Evolutionary conservation across 23 tunicate genomes (phyloP).

Genomic region (Halocynthia aurantium): DNA sequence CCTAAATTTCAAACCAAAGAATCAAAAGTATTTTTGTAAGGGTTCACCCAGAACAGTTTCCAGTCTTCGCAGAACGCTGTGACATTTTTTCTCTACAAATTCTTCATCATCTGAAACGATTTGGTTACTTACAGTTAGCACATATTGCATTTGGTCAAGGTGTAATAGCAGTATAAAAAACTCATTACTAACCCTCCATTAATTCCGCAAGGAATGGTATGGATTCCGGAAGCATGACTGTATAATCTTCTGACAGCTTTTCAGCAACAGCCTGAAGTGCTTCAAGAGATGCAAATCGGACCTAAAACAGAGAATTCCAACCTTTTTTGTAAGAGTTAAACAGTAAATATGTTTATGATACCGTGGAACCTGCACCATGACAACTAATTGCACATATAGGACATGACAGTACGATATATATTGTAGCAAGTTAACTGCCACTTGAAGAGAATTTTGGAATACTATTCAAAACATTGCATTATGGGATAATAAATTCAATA

Average conservation of each 20-base stretch:
- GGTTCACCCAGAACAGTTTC: slow-evolving; percentile 65
- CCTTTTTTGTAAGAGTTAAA: background rate
- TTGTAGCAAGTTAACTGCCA: too few relatives aligned
- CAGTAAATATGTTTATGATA: background rate
- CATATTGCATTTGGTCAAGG: background rate
- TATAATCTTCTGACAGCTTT: slow-evolving; percentile 66
- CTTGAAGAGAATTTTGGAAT: too few relatives aligned
- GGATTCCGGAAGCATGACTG: slow-evolving; percentile 59
- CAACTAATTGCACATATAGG: too few relatives aligned
- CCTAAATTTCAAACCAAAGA: background rate
- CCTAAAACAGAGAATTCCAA: slow-evolving; percentile 23
- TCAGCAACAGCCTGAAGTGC: slow-evolving; percentile 40
- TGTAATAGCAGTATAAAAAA: background rate
- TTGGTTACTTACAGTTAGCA: background rate
- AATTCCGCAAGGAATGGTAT: slow-evolving; percentile 83
- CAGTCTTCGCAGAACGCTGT: slow-evolving; percentile 29
- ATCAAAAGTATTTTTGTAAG: slow-evolving; percentile 66
- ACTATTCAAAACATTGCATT: too few relatives aligned
- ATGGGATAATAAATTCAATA: too few relatives aligned
- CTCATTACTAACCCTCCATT: slow-evolving; percentile 58
- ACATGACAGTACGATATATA: too few relatives aligned
- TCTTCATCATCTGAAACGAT: slow-evolving; percentile 42
- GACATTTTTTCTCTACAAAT: slow-evolving; percentile 53
- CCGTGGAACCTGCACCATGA: too few relatives aligned
- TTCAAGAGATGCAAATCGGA: slow-evolving; percentile 56